phyloP scores from a whole-genome alignment of 2,113 vertebrate genomes.

The Chrysemys picta region DNA sequence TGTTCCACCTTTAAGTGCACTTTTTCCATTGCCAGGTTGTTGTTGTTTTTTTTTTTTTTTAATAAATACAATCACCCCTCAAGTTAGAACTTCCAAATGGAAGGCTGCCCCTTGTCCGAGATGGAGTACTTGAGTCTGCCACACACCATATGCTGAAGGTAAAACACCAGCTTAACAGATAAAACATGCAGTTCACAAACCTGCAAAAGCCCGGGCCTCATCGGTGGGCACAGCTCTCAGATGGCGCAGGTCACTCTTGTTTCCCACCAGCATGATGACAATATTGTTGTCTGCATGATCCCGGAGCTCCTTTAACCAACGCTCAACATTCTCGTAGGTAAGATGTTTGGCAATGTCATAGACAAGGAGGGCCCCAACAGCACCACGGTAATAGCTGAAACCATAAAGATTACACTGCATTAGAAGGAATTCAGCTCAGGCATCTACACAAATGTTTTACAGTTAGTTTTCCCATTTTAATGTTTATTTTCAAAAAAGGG shows the following conservation, averaged over 20 bases:
- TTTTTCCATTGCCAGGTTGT: neutral
- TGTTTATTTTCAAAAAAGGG: neutral
- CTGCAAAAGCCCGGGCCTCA: slow-evolving; percentile 92
- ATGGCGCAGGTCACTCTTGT: slow-evolving; percentile 96
- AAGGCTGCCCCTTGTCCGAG: neutral
- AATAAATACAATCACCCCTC: neutral
- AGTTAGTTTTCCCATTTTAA: accelerated
- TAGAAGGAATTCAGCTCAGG: accelerated
- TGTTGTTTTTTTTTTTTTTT: too few relatives aligned
- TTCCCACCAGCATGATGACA: slow-evolving; percentile 97
- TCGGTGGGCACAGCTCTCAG: slow-evolving; percentile 94
- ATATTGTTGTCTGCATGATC: slow-evolving; percentile 98
- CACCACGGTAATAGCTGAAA: slow-evolving; percentile 91
- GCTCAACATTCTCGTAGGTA: slow-evolving; percentile 96
- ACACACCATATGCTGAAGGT: neutral
- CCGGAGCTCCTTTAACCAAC: slow-evolving; percentile 97
- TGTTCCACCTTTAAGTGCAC: neutral
- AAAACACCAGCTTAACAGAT: neutral
- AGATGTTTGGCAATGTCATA: slow-evolving; percentile 98
- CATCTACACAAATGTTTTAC: accelerated
- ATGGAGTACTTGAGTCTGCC: accelerated
- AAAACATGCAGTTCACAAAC: slow-evolving; percentile 56
- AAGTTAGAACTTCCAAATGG: neutral
- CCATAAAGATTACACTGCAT: neutral
- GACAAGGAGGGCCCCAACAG: slow-evolving; percentile 92